These are phyloP conservation scores for Micrasema minimum DNA, from an alignment of 1,140 invertebrate genomes.

Conservation along the genomic window DNA sequence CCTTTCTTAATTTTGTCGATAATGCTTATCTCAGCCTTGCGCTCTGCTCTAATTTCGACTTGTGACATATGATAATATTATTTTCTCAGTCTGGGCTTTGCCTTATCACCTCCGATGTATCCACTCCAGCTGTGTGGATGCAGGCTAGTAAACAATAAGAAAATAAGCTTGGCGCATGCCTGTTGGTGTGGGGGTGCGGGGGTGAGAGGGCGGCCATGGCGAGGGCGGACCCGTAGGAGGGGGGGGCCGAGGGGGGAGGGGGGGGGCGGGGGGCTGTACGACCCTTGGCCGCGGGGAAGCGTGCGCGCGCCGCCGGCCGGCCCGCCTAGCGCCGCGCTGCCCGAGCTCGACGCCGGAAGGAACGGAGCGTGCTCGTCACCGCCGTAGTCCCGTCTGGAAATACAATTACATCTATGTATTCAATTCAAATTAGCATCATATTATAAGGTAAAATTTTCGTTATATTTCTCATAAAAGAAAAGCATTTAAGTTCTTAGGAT, in stretches of 20 bases:
- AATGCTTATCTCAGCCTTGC: too few species aligned
- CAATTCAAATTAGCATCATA: too few species aligned
- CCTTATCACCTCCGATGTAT: too few species aligned
- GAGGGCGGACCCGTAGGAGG: constrained; percentile 64
- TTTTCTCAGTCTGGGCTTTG: too few species aligned
- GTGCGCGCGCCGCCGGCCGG: constrained; percentile 53
- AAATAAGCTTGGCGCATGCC: constrained; percentile 47
- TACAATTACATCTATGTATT: neutral
- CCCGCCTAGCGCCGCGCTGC: constrained; percentile 51
- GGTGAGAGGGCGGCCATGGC: constrained; percentile 62
- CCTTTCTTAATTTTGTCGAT: too few species aligned
- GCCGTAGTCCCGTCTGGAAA: constrained; percentile 53
- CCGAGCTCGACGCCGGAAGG: constrained; percentile 57
- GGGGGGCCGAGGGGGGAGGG: constrained; percentile 62
- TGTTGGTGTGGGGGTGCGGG: constrained; percentile 48
- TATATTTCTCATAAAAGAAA: too few species aligned
- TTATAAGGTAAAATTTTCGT: too few species aligned
- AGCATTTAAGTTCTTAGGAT: too few species aligned
- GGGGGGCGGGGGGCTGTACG: constrained; percentile 57
- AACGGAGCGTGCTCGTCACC: constrained; percentile 65
- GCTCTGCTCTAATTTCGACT: too few species aligned
- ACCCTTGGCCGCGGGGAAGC: constrained; percentile 55
- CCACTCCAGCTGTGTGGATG: too few species aligned
- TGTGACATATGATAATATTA: too few species aligned
- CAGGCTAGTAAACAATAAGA: constrained; percentile 17